Conservation (phyloP, 2,113 vertebrate species). For the Glareola pratincola region DNA sequence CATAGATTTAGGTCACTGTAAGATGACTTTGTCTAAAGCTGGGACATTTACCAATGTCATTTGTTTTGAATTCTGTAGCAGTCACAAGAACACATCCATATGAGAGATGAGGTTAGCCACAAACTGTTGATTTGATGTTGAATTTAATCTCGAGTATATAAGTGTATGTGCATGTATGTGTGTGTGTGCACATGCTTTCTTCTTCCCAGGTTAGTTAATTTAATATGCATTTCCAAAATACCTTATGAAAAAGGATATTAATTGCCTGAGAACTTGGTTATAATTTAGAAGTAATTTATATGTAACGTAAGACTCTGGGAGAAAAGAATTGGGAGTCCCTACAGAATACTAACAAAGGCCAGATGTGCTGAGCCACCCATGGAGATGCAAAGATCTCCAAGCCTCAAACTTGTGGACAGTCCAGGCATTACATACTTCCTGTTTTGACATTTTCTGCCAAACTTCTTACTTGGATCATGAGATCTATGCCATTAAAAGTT, state of each 20-base stretch:
- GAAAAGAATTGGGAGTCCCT: not conserved
- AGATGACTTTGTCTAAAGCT: not conserved
- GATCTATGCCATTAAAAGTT: not conserved
- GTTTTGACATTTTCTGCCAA: not conserved
- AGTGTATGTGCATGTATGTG: not conserved
- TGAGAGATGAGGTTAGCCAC: not conserved
- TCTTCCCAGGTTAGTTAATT: not conserved
- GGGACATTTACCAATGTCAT: not conserved
- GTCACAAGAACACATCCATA: not conserved
- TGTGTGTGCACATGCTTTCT: not conserved
- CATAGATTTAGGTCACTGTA: not conserved
- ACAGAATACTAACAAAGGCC: not conserved
- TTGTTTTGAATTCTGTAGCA: not conserved
- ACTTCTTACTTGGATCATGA: not conserved
- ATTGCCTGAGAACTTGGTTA: not conserved
- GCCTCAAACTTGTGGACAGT: not conserved
- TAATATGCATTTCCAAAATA: conserved; percentile 11
- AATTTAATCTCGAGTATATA: not conserved
- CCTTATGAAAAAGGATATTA: not conserved
- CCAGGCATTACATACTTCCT: not conserved
- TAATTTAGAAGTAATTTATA: not conserved
- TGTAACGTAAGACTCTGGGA: not conserved
- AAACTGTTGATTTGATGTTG: not conserved
- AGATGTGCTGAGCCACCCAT: not conserved
- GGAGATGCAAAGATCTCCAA: not conserved